Base-by-base conservation (phyloP, 2,797 vertebrate species). In the Eutrigla gurnardus region DNA sequence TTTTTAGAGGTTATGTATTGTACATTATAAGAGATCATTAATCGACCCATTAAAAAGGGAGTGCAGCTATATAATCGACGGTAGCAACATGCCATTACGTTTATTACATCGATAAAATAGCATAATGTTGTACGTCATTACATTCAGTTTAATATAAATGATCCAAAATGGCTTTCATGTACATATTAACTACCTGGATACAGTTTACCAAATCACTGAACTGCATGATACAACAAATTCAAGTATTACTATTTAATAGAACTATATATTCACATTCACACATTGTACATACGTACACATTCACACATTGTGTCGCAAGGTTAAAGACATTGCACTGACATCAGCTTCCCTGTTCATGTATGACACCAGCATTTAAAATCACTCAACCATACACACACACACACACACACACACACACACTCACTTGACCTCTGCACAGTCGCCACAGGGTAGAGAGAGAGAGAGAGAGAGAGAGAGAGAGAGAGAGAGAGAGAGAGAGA, bases 241-340 rank as follows among this genome's bases (percentile, higher is more conserved):
- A n/a, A 60, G 43, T 1, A 50, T 32, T 57, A 7, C 2, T 7
- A 55, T 47, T 9, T 25, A 17, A 52, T 43, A 9, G 12, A 63
- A 47, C 2, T 5, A 7, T 46, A 45, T 32, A 14, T 12, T 43
- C 5, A 13, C 49, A 52, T 32, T 17, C 12, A 50, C 33, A 67
- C 35, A 63, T n/a, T 10, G 66, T 9, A 64, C 39, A 33, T 36
- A 65, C 10, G 53, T 25, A 49, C 39, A 43, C 36, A 9, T 7
- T 58, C 36, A 68, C 52, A 59, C 12, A 57, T 12, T 33, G 35
- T 77, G 70, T 74, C 43, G 12, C 45, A 88, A 86, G 82, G 78
- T 88, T 84, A 88, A 86, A 84, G 62, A 66, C 62, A 55, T 54
- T 83, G 67, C 40, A 74, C 84, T 77, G 63, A 81, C 73, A 73